Evolutionary conservation across 1,140 invertebrate species (phyloP), one percentile per base, ranked within the genome.

Genomic region (Philopotamus ludificatus): DNA sequence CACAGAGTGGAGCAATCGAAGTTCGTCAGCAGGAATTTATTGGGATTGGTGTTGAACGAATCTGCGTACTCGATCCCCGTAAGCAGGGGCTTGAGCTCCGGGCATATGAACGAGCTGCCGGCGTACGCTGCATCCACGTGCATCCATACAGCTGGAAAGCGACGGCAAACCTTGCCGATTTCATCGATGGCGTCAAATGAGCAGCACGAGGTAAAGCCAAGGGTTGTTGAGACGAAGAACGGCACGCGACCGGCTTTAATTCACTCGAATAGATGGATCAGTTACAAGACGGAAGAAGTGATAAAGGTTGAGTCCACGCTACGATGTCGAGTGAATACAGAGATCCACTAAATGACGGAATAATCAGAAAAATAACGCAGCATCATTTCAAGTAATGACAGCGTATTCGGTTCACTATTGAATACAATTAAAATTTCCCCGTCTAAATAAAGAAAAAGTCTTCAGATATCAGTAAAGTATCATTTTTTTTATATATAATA

Each of bases 1-100:
- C 97, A 99, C 74, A 98, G 86, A n/a, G 93, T 89, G 0, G 96
- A 98, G 74, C 95, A 98, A 76, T 99, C 97, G 74, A 98, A 99
- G 77, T 96, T 96, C 0, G 94, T 93, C 64, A 99, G 77, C 77
- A 99, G 85, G 85, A 95, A 97, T 83, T 99, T 99, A 76, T 99
- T 99, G 0, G 95, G 91, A 77, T 99, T 99, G 3, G 94, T 96
- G 73, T 98, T 99, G 77, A 99, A 96, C 1, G 96, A 98, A 76
- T 95, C 94, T 0, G 95, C 96, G 75, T 93, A 91, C 81, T 92
- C 89, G 54, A 92, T 83, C 10, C 90, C 89, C 62, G 82, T 79
- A 53, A 92, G 83, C 20, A 90, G 76, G 41, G 90, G 86, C 71
- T 94, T 93, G 70, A 97, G 83, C 77, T 98, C 96, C 0, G 95